Conservation (phyloP, 2,888 invertebrate species). For the Melipona beecheii region DNA sequence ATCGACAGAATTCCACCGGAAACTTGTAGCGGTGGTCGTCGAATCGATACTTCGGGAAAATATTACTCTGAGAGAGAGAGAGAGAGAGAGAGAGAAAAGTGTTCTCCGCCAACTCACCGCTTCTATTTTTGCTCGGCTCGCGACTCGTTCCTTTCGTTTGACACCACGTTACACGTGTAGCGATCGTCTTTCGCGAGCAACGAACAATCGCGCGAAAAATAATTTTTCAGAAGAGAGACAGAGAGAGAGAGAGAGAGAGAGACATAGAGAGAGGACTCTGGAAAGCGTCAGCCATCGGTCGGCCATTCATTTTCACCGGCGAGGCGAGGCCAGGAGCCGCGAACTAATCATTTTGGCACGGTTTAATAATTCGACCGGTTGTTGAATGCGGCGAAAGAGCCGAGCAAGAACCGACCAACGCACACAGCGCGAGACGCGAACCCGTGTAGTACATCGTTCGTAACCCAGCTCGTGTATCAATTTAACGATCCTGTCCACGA, state of each 20-base stretch:
- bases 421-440: too few species aligned
- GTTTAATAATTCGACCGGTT: conserved; percentile 39
- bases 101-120: conserved; percentile 31
- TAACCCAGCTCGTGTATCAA: conserved; percentile 29
- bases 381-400: conserved; percentile 12
- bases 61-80: conserved; percentile 38
- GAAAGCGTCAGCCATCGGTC: conserved; percentile 17
- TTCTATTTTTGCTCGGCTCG: conserved; percentile 27
- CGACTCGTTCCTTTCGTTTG: neutral
- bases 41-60: conserved; percentile 67
- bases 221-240: conserved; percentile 19
- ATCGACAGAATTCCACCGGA: conserved; percentile 65
- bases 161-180: neutral
- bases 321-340: neutral
- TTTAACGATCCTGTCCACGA: conserved; percentile 49
- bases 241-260: conserved; percentile 8
- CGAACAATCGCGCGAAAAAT: neutral
- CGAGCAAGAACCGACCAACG: neutral
- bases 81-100: too few species aligned
- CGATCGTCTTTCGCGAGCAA: neutral
- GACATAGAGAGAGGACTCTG: neutral
- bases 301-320: conserved; percentile 30
- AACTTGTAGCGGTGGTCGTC: conserved; percentile 52
- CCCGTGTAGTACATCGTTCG: conserved; percentile 13
- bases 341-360: conserved; percentile 24